These are phyloP conservation scores for Lordiphosa andalusiaca DNA, from an alignment of 2,888 invertebrate species.

Conservation along the genomic window DNA sequence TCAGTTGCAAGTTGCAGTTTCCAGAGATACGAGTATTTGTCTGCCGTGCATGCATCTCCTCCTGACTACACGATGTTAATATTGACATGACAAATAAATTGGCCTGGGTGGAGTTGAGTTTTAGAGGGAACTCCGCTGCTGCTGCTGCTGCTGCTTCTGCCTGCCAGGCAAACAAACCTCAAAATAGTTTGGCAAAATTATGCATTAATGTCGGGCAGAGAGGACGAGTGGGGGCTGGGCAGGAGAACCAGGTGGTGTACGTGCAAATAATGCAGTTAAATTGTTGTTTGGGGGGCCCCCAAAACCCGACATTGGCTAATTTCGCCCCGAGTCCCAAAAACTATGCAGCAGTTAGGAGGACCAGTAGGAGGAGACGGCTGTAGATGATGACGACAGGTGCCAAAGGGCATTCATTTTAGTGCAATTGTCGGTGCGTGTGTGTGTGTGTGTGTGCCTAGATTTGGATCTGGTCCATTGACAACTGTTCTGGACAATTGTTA, in stretches of 20 bases:
- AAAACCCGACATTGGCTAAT: slow-evolving; percentile 45
- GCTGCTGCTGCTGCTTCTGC: slow-evolving; percentile 43
- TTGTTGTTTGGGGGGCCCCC: slow-evolving; percentile 30
- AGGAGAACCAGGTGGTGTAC: slow-evolving; percentile 22
- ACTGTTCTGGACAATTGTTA: slow-evolving; percentile 70
- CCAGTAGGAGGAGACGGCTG: slow-evolving; percentile 31
- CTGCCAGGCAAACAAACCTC: slow-evolving; percentile 70
- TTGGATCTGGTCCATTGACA: slow-evolving; percentile 33
- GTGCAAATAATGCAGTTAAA: slow-evolving; percentile 74
- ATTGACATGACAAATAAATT: slow-evolving; percentile 76
- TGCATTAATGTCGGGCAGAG: slow-evolving; percentile 66
- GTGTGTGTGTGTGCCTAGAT: slow-evolving; percentile 29
- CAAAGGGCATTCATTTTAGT: slow-evolving; percentile 64
- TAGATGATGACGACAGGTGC: slow-evolving; percentile 69
- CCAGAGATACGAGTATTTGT: slow-evolving; percentile 19
- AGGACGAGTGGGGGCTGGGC: not conserved
- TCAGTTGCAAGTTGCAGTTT: slow-evolving; percentile 28
- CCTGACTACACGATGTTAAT: slow-evolving; percentile 56
- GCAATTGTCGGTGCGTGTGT: slow-evolving; percentile 54
- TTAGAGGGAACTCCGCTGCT: slow-evolving; percentile 24
- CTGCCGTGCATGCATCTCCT: slow-evolving; percentile 32
- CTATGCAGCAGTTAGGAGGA: slow-evolving; percentile 48
- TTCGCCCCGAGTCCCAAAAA: slow-evolving; percentile 43
- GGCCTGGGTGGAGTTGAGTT: slow-evolving; percentile 41
- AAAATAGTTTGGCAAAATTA: slow-evolving; percentile 76